phyloP scores from a whole-genome alignment of 2,113 vertebrate species.

The Pithys albifrons region DNA sequence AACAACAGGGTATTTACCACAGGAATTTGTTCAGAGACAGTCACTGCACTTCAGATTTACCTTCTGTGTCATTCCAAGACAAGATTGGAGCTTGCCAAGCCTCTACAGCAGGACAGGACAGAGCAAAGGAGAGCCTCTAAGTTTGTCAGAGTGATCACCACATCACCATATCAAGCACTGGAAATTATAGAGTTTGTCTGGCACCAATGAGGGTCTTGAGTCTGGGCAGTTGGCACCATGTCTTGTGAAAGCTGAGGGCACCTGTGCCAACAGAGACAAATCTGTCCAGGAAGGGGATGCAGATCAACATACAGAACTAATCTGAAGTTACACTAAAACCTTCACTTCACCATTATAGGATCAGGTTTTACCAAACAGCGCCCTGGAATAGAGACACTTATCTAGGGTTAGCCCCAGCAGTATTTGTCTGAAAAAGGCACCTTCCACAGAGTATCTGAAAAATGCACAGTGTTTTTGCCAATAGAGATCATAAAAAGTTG shows the following conservation, averaged over 20 bases:
- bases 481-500: background rate
- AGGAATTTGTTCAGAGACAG: background rate
- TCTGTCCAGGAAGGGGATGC: background rate
- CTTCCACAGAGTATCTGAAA: background rate
- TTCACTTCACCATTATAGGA: background rate
- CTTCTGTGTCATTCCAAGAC: background rate
- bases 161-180: background rate
- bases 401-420: background rate
- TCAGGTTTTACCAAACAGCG: background rate
- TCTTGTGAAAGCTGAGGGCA: background rate
- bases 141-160: background rate
- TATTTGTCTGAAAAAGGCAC: background rate
- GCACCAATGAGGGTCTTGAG: background rate
- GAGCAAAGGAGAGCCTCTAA: background rate
- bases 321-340: background rate
- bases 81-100: background rate
- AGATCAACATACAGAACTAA: background rate
- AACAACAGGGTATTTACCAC: background rate
- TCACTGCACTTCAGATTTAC: background rate
- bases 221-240: background rate
- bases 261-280: background rate
- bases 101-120: background rate
- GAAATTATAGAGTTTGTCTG: background rate
- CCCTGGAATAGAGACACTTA: background rate
- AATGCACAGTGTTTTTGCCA: background rate